phyloP scores from a whole-genome alignment of 37 sponge, comb jelly and placozoan genomes.

The Geodia barretti region DNA sequence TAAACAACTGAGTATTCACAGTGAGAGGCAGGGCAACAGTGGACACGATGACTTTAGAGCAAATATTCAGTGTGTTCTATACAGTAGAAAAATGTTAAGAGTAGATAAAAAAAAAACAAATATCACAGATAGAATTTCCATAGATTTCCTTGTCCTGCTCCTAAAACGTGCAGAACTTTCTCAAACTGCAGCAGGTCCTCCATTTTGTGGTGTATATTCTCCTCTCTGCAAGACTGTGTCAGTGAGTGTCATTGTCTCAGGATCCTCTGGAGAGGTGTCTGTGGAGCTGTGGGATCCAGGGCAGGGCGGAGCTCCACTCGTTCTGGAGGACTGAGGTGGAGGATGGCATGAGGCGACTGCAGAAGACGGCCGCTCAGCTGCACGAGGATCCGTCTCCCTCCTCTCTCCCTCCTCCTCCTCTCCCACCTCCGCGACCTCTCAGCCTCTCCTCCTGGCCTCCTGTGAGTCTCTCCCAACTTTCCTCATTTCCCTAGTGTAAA shows the following conservation, averaged over 20 bases:
- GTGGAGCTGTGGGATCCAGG: slow-evolving; percentile 31
- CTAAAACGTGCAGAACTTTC: too few relatives aligned
- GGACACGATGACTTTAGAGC: slow-evolving; percentile 39
- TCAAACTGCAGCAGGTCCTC: too few relatives aligned
- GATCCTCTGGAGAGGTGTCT: slow-evolving; percentile 63
- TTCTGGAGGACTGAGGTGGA: slow-evolving; percentile 46
- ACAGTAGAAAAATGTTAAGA: too few relatives aligned
- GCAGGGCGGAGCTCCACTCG: slow-evolving; percentile 41
- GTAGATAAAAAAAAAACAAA: too few relatives aligned
- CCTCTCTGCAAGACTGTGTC: background rate
- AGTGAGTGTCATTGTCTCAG: background rate
- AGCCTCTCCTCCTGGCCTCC: background rate
- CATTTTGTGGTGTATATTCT: too few relatives aligned
- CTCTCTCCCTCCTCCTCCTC: too few relatives aligned
- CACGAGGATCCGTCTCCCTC: background rate
- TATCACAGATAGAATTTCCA: too few relatives aligned
- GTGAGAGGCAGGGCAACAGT: slow-evolving; percentile 25
- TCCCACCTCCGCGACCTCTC: background rate
- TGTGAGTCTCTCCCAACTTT: background rate
- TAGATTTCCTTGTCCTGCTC: too few relatives aligned
- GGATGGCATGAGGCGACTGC: background rate
- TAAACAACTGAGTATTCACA: slow-evolving; percentile 21
- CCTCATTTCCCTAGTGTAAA: background rate
- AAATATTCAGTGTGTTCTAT: too few relatives aligned
- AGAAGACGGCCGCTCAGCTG: slow-evolving; percentile 1